phyloP scores from a whole-genome alignment of 2,113 vertebrate genomes.

The Notothenia coriiceps region DNA sequence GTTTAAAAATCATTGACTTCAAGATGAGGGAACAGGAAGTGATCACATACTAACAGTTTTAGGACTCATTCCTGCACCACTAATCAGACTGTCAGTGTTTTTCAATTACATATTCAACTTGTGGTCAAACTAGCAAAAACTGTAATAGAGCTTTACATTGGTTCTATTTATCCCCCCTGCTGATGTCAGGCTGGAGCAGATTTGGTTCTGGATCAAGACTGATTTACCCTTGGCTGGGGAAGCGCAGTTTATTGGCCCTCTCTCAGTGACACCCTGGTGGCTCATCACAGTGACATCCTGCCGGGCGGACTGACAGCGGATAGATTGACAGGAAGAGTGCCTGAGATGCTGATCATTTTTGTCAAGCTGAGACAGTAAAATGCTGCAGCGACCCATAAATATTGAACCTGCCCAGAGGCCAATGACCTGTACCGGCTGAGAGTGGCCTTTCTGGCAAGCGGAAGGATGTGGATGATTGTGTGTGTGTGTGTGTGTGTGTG shows the following conservation, averaged over 20 bases:
- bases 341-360: conserved; percentile 69
- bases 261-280: conserved; percentile 23
- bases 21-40: too few species aligned
- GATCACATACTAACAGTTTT: too few species aligned
- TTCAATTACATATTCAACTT: background rate
- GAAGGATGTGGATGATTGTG: background rate
- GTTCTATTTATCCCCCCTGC: background rate
- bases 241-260: conserved; percentile 27
- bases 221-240: conserved; percentile 16
- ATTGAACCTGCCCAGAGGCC: conserved; percentile 69
- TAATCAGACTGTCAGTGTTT: background rate
- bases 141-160: conserved; percentile 5
- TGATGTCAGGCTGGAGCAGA: background rate
- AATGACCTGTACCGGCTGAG: conserved; percentile 56
- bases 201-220: conserved; percentile 17
- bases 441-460: conserved; percentile 40
- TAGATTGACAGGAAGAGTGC: conserved; percentile 62
- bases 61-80: too few species aligned
- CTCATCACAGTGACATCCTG: conserved; percentile 50
- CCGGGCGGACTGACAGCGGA: conserved; percentile 33
- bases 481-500: conserved; percentile 13
- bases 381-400: conserved; percentile 69
- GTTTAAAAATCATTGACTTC: too few species aligned
- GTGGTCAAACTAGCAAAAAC: background rate
- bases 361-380: conserved; percentile 72